These are phyloP conservation scores for Sinonovacula constricta DNA, from an alignment of 1,140 invertebrate genomes.

Conservation along the genomic window DNA sequence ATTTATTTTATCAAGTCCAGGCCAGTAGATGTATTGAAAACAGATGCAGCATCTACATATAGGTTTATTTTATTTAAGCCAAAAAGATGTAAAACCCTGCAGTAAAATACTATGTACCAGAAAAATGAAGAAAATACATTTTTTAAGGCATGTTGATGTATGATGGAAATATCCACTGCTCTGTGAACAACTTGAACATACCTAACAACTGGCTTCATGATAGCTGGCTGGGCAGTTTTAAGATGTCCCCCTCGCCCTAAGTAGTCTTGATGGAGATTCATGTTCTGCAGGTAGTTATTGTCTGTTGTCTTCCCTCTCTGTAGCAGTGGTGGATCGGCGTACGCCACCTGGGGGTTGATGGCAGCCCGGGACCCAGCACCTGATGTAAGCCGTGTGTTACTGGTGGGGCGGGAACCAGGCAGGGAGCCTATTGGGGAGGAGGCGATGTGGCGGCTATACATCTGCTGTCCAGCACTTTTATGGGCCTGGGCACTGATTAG, in stretches of 20 bases:
- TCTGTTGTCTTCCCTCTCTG: conserved; percentile 32
- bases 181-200: no score
- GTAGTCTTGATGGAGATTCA: conserved; percentile 68
- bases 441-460: conserved; percentile 51
- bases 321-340: conserved; percentile 8
- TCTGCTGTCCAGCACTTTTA: conserved; percentile 44
- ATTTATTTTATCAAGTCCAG: no score
- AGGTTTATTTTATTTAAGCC: no score
- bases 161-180: no score
- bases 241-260: conserved; percentile 64
- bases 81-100: no score
- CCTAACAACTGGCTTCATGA: no score
- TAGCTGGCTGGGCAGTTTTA: no score
- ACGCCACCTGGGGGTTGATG: conserved; percentile 20
- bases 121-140: no score
- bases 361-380: neutral
- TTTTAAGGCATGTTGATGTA: no score
- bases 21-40: no score
- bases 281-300: conserved; percentile 36
- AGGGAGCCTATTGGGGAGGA: conserved; percentile 18
- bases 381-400: conserved; percentile 1
- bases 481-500: conserved; percentile 21
- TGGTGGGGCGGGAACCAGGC: conserved; percentile 50
- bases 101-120: no score
- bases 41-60: no score